Evolutionary conservation across 2,797 vertebrate genomes (phyloP), one percentile per base, ranked within the genome.

Genomic region (Adrianichthys oophorus): DNA sequence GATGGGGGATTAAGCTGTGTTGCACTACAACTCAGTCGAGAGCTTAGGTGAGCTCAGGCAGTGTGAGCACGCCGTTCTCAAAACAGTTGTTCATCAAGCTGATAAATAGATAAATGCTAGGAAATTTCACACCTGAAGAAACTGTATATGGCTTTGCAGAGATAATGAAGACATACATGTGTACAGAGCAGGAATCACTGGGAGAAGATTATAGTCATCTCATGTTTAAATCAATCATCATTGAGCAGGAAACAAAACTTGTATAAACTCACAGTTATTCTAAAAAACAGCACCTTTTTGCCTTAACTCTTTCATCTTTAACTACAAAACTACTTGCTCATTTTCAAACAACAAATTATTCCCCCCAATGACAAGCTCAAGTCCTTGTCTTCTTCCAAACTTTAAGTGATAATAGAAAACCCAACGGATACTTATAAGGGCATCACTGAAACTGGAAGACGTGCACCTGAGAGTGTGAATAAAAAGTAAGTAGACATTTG

Each of bases 1-100:
- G 88, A 80, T 79, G 87, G 87, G 87, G 89, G 88, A 91, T 89
- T 90, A 89, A 85, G 71, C 74, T 44, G 70, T 80, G 62, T 70
- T 77, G 79, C 84, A 76, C 83, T 78, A 77, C 87, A 86, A 82
- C 86, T 85, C 83, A 73, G 76, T 48, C n/a, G 73, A 85, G 85
- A 84, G 83, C 79, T 79, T 80, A 87, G 87, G 84, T 87, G 82
- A 83, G 83, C 72, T 61, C 51, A 62, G 78, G 74, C 79, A 82
- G 75, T 45, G 58, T 74, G 52, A 15, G 68, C 17, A 71, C 65
- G 7, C 61, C 4, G 69, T 61, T 76, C 78, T 76, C 64, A 54
- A 64, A 56, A 72, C 64, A 54, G 54, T 63, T 56, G 44, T 29
- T 59, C 70, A 42, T 42, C 43, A 43, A 68, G 64, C 49, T 37